A percentile compares a stretch with the other conserved stretches of the same genome.
Conservation (phyloP, 2,113 vertebrate genomes). For the Gymnarchus niloticus region DNA sequence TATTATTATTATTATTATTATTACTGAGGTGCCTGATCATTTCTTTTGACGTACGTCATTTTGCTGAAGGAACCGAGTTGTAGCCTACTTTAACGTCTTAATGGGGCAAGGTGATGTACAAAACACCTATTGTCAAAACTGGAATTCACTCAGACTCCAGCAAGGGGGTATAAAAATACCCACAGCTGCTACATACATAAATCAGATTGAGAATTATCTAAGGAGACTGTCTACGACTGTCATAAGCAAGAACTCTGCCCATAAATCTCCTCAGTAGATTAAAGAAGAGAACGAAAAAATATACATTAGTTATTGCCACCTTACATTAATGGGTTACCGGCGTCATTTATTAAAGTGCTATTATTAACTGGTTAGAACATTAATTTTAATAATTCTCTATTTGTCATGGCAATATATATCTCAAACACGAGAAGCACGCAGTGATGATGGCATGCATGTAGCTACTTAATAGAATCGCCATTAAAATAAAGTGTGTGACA, state of each 20-base stretch:
- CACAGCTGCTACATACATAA: slow-evolving; percentile 18
- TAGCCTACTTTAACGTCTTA: background rate
- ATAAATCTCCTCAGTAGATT: background rate
- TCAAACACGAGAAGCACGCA: background rate
- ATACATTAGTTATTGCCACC: background rate
- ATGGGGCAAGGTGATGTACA: background rate
- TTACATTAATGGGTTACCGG: background rate
- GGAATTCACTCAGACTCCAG: background rate
- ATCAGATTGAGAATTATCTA: slow-evolving; percentile 4
- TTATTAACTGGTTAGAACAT: background rate
- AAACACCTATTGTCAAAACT: background rate
- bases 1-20: too few relatives aligned
- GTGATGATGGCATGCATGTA: background rate
- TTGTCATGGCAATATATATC: background rate
- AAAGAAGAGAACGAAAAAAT: background rate
- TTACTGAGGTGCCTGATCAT: background rate
- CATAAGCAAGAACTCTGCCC: background rate
- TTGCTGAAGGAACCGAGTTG: background rate
- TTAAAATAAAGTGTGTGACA: background rate
- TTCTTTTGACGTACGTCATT: background rate
- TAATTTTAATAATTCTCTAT: background rate
- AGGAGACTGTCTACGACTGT: background rate
- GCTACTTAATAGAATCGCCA: background rate
- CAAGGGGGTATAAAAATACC: slow-evolving; percentile 12
- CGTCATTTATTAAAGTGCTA: background rate